Conservation (phyloP, 2,888 invertebrate species). For the Sesia apiformis region DNA sequence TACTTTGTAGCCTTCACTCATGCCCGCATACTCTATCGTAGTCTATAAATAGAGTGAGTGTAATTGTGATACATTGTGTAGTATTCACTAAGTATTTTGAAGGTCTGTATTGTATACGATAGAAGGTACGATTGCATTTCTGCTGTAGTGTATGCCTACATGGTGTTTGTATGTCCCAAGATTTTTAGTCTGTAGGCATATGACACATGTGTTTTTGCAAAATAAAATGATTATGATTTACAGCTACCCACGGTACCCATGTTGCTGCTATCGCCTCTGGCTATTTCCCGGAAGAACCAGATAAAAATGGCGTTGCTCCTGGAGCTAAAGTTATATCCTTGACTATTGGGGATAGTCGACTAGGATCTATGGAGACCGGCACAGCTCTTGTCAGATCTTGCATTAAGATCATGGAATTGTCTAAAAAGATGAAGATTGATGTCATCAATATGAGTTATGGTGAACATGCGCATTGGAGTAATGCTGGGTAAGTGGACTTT, state of each 20-base stretch:
- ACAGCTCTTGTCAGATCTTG: constrained; percentile 94
- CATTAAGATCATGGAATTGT: constrained; percentile 86
- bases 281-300: constrained; percentile 88
- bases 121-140: too few species aligned
- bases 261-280: constrained; percentile 97
- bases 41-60: too few species aligned
- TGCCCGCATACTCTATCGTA: too few species aligned
- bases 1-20: too few species aligned
- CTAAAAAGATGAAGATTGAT: constrained; percentile 78
- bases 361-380: constrained; percentile 97
- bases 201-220: too few species aligned
- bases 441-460: constrained; percentile 99
- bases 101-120: too few species aligned
- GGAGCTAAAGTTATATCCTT: constrained; percentile 96
- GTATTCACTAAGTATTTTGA: too few species aligned
- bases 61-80: too few species aligned
- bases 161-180: too few species aligned
- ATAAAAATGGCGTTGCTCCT: constrained; percentile 95
- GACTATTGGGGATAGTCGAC: constrained; percentile 93
- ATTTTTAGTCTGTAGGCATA: too few species aligned
- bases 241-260: constrained; percentile 97
- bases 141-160: too few species aligned
- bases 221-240: not conserved
- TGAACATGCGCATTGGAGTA: constrained; percentile 94
- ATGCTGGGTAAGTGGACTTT: constrained; percentile 81